These are phyloP conservation scores for Pyrocoelia pectoralis DNA, from an alignment of 2,888 invertebrate species.

Conservation along the genomic window DNA sequence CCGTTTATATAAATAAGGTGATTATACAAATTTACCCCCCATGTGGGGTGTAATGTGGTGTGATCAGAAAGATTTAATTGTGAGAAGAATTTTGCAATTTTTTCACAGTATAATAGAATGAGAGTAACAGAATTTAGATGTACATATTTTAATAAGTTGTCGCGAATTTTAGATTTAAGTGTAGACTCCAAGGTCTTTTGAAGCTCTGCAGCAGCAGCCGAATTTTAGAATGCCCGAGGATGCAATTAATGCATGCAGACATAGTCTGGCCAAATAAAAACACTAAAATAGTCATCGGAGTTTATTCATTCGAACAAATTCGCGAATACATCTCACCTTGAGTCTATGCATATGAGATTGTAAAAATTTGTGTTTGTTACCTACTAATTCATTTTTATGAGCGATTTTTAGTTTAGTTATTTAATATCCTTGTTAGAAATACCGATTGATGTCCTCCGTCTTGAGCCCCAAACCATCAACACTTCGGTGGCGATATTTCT, in stretches of 20 bases:
- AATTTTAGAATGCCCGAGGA: slow-evolving; percentile 54
- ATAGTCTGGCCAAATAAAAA: slow-evolving; percentile 48
- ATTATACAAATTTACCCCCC: too few relatives aligned
- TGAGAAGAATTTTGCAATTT: too few relatives aligned
- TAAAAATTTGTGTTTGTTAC: slow-evolving; percentile 16
- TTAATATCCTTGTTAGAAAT: background rate
- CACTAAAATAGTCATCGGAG: slow-evolving; percentile 47
- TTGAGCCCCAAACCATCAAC: background rate
- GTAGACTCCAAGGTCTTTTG: slow-evolving; percentile 30
- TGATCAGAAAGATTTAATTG: too few relatives aligned
- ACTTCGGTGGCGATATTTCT: background rate
- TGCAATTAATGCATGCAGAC: slow-evolving; percentile 60
- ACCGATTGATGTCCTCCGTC: background rate
- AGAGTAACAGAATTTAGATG: too few relatives aligned
- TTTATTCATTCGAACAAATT: slow-evolving; percentile 44
- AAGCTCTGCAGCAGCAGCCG: slow-evolving; percentile 44
- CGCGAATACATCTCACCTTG: slow-evolving; percentile 48
- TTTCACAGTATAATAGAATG: too few relatives aligned
- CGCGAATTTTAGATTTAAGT: slow-evolving; percentile 25
- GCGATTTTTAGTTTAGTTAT: background rate
- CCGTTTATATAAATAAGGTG: slow-evolving; percentile 13
- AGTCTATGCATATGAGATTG: slow-evolving; percentile 38
- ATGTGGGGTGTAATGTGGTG: too few relatives aligned
- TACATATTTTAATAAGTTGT: slow-evolving; percentile 17
- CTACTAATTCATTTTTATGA: slow-evolving; percentile 12